Base-by-base conservation (phyloP, 2,113 vertebrate species). In the Chionomys nivalis region DNA sequence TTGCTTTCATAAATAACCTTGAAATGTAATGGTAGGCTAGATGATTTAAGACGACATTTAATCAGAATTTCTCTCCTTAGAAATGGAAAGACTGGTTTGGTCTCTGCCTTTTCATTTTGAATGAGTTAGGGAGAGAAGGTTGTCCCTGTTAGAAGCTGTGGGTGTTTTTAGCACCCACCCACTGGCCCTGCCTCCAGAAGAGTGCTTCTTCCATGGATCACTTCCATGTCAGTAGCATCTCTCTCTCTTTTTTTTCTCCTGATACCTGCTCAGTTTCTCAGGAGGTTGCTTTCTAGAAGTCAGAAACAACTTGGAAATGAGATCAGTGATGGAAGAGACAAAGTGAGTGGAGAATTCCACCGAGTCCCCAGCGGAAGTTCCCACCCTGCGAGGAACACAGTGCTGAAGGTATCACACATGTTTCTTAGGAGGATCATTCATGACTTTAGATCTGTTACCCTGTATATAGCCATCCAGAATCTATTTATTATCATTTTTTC, bases 61-160 rank as follows among this genome's bases (percentile, higher is more conserved):
- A 52, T 88, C 33, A 83, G n/a, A 72, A 68, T 91, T 33, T 75
- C 81, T 90, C 68, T 82, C 75, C 49, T 65, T 79, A 68, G 79
- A 95, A 92, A 10, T 44, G 63, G 66, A 85, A 87, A 88, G 55
- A 82, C 24, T 16, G 6, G 19, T 4, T 89, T 58, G 23, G 3
- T 77, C 33, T 70, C 49, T 44, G 21, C 39, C 8, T 73, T 75
- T 31, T 21, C 4, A 21, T 72, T 82, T 47, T 76, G 9, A 28
- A 36, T 33, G 19, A 77, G 2, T 65, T 42, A 31, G 10, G 31
- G 47, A 23, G 17, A 82, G 55, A 42, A 11, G 33, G 36, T 68
- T 66, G 55, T 44, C 26, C 47, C 10, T 1, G 10, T 26, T 33
- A 7, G 47, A 70, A 23, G 7, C 5, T 26, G 61, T 5, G 31